These are phyloP conservation scores for Tokudaia tokunoshimensis DNA, from an alignment of 2,797 vertebrate species.

Conservation along the genomic window DNA sequence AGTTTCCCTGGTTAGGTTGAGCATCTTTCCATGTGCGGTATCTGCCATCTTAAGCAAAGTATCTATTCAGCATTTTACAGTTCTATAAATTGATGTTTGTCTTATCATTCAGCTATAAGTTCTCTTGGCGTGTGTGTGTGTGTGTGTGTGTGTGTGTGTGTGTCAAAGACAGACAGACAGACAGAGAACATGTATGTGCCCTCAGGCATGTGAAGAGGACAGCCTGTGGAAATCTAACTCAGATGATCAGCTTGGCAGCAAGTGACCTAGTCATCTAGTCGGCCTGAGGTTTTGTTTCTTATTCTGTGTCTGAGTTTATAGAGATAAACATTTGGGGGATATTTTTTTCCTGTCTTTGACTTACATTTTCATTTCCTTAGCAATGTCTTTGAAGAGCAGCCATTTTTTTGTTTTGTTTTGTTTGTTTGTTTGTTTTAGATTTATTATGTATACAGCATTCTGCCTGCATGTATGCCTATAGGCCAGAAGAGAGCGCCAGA, in stretches of 20 bases:
- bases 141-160: background rate
- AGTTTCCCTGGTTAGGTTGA: background rate
- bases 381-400: background rate
- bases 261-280: background rate
- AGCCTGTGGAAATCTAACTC: background rate
- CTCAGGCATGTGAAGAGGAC: background rate
- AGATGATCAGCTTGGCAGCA: background rate
- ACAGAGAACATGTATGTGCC: background rate
- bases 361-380: constrained; percentile 40
- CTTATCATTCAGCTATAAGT: background rate
- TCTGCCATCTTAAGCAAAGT: background rate
- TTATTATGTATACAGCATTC: no score
- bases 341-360: background rate
- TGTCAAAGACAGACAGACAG: no score
- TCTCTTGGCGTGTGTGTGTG: background rate
- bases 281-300: background rate
- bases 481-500: no score
- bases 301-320: background rate
- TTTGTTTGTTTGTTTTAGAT: no score
- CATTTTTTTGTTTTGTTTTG: background rate
- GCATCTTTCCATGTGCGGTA: background rate
- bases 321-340: background rate
- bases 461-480: no score
- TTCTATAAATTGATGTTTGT: background rate
- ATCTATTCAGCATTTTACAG: background rate